A percentile compares a stretch with the other conserved stretches of the same genome.
phyloP scores from a whole-genome alignment of 1,140 invertebrate species.

The Eriosoma lanigerum region DNA sequence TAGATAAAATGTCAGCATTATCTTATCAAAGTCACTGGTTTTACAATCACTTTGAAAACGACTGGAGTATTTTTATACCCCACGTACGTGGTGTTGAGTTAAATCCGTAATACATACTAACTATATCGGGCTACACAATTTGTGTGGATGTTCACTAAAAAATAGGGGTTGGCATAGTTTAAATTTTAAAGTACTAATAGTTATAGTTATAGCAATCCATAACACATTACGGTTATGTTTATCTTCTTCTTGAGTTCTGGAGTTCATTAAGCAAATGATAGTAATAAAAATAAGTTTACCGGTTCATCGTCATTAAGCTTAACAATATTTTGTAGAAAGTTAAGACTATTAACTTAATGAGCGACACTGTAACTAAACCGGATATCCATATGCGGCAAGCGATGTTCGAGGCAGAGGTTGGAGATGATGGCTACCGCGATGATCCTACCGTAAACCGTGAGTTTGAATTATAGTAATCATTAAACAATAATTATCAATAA shows the following conservation, averaged over 20 bases:
- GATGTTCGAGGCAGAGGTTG: slow-evolving; percentile 82
- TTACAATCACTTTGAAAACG: not conserved
- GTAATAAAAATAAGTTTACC: too few relatives aligned
- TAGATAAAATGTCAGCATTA: not conserved
- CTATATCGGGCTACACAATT: too few relatives aligned
- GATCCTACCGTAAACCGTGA: slow-evolving; percentile 84
- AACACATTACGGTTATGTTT: too few relatives aligned
- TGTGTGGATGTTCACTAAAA: too few relatives aligned
- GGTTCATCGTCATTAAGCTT: too few relatives aligned
- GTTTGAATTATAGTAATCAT: not conserved
- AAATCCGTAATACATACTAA: too few relatives aligned
- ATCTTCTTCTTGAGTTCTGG: too few relatives aligned
- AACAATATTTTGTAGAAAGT: slow-evolving; percentile 46
- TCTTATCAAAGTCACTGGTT: not conserved
- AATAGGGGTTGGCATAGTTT: too few relatives aligned
- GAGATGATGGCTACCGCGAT: slow-evolving; percentile 90
- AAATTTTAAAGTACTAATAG: too few relatives aligned
- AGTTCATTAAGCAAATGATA: too few relatives aligned
- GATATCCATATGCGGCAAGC: slow-evolving; percentile 79
- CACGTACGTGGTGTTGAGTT: not conserved
- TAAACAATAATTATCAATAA: not conserved
- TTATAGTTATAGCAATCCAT: too few relatives aligned
- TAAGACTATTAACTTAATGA: slow-evolving; percentile 67
- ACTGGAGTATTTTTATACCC: not conserved
- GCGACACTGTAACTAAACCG: slow-evolving; percentile 76